These are phyloP conservation scores for Eumacrocentrus americanus DNA, from an alignment of 2,888 invertebrate genomes.

Conservation along the genomic window DNA sequence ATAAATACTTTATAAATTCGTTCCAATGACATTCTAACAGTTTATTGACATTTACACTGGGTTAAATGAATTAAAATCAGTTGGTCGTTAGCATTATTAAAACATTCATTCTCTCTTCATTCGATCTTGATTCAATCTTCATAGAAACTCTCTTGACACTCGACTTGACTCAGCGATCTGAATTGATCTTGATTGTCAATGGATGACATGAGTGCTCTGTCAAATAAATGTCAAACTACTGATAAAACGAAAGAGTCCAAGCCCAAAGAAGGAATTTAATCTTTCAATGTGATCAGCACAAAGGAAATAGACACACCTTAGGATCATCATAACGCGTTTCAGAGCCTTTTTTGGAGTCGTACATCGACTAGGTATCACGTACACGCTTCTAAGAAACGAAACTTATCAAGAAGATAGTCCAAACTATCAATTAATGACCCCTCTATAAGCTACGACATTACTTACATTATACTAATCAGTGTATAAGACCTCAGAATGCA, in stretches of 20 bases:
- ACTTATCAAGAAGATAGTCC: too few species aligned
- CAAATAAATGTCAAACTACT: conserved; percentile 10
- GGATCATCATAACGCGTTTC: conserved; percentile 12
- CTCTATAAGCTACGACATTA: too few species aligned
- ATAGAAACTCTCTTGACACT: conserved; percentile 6
- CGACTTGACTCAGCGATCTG: not conserved
- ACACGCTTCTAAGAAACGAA: too few species aligned
- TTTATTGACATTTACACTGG: conserved; percentile 16
- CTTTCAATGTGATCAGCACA: conserved; percentile 2
- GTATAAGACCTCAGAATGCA: conserved; percentile 32
- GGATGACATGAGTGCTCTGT: conserved; percentile 23
- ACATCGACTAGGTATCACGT: too few species aligned
- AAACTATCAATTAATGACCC: too few species aligned
- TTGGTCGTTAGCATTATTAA: conserved; percentile 7
- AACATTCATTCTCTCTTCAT: conserved; percentile 1
- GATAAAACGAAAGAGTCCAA: not conserved
- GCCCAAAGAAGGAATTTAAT: conserved; percentile 9
- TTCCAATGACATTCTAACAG: too few species aligned
- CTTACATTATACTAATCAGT: too few species aligned
- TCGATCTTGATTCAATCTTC: not conserved
- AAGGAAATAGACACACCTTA: conserved; percentile 9
- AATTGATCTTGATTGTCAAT: conserved; percentile 32
- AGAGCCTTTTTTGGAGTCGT: too few species aligned
- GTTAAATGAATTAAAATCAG: conserved; percentile 21
- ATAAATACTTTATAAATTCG: too few species aligned